Conservation (phyloP, 92 coral and sea anemone genomes). For the Porites cylindrica region DNA sequence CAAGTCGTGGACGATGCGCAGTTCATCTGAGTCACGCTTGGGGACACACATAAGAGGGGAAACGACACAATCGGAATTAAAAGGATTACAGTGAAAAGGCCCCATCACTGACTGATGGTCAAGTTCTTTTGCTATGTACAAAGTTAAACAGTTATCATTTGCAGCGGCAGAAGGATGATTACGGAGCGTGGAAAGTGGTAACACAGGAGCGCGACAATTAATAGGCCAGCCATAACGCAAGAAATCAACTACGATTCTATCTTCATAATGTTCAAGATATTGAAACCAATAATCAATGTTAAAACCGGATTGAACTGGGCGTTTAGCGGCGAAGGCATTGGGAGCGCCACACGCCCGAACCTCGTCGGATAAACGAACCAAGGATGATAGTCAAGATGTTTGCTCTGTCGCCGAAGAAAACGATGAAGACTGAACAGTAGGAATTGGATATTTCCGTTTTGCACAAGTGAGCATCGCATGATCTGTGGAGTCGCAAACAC, state of each 20-base stretch:
- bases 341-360: too few species aligned
- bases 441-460: constrained; percentile 37
- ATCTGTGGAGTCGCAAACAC: constrained; percentile 47
- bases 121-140: constrained; percentile 53
- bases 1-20: constrained; percentile 56
- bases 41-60: constrained; percentile 67
- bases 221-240: constrained; percentile 70
- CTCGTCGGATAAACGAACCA: too few species aligned
- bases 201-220: constrained; percentile 6
- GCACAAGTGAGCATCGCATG: constrained; percentile 54
- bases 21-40: constrained; percentile 50
- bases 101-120: constrained; percentile 52
- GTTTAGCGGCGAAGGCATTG: too few species aligned
- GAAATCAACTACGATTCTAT: constrained; percentile 47
- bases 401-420: neutral
- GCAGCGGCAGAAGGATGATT: constrained; percentile 55
- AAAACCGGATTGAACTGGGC: constrained; percentile 9
- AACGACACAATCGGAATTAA: constrained; percentile 53
- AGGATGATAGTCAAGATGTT: too few species aligned
- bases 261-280: constrained; percentile 61
- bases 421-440: constrained; percentile 24
- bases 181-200: constrained; percentile 23
- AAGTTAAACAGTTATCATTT: constrained; percentile 30
- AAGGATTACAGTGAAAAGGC: constrained; percentile 49
- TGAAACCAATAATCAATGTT: constrained; percentile 36